Conservation (phyloP, 2,113 vertebrate species). For the Megaleporinus macrocephalus region DNA sequence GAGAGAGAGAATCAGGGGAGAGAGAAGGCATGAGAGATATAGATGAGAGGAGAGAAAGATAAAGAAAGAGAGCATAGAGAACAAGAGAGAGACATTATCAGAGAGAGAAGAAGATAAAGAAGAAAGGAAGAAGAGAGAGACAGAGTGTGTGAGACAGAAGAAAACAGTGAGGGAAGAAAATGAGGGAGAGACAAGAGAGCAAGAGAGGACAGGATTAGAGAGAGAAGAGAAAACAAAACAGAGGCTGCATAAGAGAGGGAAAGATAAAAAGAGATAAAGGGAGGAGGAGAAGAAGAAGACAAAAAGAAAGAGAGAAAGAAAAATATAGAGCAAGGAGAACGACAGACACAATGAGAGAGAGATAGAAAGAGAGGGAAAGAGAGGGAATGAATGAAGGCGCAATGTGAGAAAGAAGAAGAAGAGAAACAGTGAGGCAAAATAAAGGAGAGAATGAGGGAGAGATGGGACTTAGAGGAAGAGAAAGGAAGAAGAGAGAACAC, state of each 20-base stretch:
- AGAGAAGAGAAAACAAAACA: background rate
- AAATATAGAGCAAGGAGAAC: no score
- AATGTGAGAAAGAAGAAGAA: no score
- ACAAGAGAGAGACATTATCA: constrained; percentile 9
- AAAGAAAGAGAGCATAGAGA: background rate
- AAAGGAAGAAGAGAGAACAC: background rate
- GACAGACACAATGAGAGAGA: no score
- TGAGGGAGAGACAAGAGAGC: constrained; percentile 10
- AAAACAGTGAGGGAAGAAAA: background rate
- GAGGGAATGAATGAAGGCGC: no score
- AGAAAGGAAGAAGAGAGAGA: background rate
- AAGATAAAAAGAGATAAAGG: no score
- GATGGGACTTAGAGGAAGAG: background rate
- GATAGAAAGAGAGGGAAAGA: no score
- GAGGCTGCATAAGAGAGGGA: no score
- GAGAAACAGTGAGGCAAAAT: no score
- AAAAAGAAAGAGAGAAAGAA: no score
- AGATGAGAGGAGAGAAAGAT: background rate
- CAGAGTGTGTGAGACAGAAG: no score
- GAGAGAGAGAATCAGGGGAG: background rate
- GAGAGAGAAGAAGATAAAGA: constrained; percentile 70
- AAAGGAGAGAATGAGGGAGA: no score
- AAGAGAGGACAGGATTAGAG: background rate
- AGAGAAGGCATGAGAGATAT: constrained; percentile 24
- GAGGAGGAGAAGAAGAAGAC: no score